Evolutionary conservation across 1,140 invertebrate genomes (phyloP), one percentile per base, ranked within the genome.

Genomic region (Drosophila cardini): DNA sequence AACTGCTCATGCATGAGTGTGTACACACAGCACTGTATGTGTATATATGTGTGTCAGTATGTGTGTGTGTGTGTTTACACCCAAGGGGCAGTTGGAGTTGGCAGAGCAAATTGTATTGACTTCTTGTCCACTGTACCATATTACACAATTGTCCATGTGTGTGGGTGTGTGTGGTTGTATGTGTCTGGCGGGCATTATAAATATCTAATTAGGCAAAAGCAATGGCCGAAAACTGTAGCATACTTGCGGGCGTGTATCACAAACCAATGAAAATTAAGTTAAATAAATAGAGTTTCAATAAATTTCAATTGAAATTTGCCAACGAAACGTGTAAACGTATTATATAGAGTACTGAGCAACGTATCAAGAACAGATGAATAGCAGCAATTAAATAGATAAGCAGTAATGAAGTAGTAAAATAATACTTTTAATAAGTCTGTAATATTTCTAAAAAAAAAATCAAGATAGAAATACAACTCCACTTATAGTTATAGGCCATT

Each of bases 121-220:
- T 87, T 86, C 56, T 52, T 58, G 48, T 86, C 52, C 78, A 83
- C 63, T 68, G 32, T 52, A 55, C 80, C 43, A 58, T 70, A 65
- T 46, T 71, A 43, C 57, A 71, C 61, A 76, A 64, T 58, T 57
- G 43, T 10, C n/a, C 9, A n/a, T 43, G 60, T 46, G 32, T 67
- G 38, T 34, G 21, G 32, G 46, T 45, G 40, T 62, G 45, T 40
- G 43, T 21, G 32, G 26, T 57, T 30, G 50, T 36, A n/a, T 50
- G 32, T 62, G 52, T 21, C 64, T 76, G 75, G 32, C 57, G 40
- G 83, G 68, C 70, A 73, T 87, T 58, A 87, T 83, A 79, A 83
- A 86, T 79, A 87, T 57, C 79, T 83, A 83, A 86, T 86, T 87
- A 87, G 65, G 67, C 75, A 57, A 50, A 43, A 55, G 78, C 53